These are phyloP conservation scores for Psilanteris sp. DNA, from an alignment of 1,140 invertebrate genomes.

Conservation along the genomic window DNA sequence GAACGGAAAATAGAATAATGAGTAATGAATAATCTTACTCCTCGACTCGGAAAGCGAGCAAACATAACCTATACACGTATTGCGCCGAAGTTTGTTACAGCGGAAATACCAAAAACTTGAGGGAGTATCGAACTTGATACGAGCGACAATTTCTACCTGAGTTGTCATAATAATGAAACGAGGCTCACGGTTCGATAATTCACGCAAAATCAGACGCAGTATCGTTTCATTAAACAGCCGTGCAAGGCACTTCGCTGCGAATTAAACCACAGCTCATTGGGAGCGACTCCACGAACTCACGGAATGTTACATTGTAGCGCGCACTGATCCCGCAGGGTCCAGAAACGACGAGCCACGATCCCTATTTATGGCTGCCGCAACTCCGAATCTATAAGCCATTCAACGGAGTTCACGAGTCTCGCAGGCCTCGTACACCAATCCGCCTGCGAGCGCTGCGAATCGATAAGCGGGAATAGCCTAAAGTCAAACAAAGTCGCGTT, in stretches of 20 bases:
- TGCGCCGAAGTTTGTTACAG: too few relatives aligned
- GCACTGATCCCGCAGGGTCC: slow-evolving; percentile 38
- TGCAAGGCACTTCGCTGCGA: slow-evolving; percentile 27
- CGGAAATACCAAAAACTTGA: too few relatives aligned
- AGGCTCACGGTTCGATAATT: slow-evolving; percentile 24
- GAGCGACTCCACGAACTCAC: slow-evolving; percentile 14
- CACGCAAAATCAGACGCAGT: slow-evolving; percentile 10
- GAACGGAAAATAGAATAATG: too few relatives aligned
- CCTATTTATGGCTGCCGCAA: slow-evolving; percentile 69
- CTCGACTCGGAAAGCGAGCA: too few relatives aligned
- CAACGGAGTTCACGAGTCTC: slow-evolving; percentile 37
- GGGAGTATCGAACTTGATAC: too few relatives aligned
- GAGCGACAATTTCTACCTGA: slow-evolving; percentile 5
- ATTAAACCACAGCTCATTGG: slow-evolving; percentile 41
- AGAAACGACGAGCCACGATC: slow-evolving; percentile 49
- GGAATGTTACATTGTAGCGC: slow-evolving; percentile 35
- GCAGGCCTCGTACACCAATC: slow-evolving; percentile 28
- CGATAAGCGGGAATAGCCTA: slow-evolving; percentile 2
- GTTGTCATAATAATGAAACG: slow-evolving; percentile 30
- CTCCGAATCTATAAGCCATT: slow-evolving; percentile 51
- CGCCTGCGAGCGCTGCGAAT: slow-evolving; percentile 2
- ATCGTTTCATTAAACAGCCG: slow-evolving; percentile 20
- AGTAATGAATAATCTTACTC: too few relatives aligned
- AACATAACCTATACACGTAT: too few relatives aligned
- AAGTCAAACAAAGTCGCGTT: neutral